Evolutionary conservation across 2,888 invertebrate genomes (phyloP).

Genomic region (Aporophyla nigra): DNA sequence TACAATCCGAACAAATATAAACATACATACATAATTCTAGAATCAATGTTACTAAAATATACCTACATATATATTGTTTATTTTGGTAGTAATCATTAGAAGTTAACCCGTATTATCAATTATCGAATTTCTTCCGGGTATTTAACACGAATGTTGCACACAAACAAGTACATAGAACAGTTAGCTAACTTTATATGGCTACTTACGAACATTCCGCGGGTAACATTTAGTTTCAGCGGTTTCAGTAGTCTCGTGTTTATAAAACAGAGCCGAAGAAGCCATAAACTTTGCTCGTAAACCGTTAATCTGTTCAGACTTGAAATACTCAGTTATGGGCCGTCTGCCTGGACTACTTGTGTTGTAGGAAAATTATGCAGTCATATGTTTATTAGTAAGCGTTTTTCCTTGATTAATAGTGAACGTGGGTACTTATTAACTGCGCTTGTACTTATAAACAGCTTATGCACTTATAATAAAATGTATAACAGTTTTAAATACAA

Average conservation of each 20-base stretch:
- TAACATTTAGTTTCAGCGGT: constrained; percentile 69
- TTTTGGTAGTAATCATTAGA: background rate
- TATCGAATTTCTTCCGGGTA: background rate
- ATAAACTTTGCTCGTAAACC: constrained; percentile 79
- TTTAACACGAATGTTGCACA: constrained; percentile 18
- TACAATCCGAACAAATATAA: too few species aligned
- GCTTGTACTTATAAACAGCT: background rate
- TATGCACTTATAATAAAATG: background rate
- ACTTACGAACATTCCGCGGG: constrained; percentile 51
- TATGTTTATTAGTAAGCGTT: constrained; percentile 12
- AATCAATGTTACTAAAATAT: too few species aligned
- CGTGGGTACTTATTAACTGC: background rate
- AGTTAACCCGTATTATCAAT: background rate
- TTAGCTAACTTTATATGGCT: constrained; percentile 37
- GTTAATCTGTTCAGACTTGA: constrained; percentile 78
- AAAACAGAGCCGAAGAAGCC: constrained; percentile 75
- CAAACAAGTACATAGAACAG: background rate
- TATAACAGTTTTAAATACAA: background rate
- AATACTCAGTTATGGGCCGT: constrained; percentile 65
- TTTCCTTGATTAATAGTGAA: background rate
- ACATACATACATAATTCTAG: background rate
- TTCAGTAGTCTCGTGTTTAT: constrained; percentile 74
- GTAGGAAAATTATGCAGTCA: constrained; percentile 48
- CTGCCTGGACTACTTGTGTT: constrained; percentile 49
- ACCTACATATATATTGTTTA: background rate